Conservation (phyloP, 2,888 invertebrate genomes). For the Drosophila borealis region DNA sequence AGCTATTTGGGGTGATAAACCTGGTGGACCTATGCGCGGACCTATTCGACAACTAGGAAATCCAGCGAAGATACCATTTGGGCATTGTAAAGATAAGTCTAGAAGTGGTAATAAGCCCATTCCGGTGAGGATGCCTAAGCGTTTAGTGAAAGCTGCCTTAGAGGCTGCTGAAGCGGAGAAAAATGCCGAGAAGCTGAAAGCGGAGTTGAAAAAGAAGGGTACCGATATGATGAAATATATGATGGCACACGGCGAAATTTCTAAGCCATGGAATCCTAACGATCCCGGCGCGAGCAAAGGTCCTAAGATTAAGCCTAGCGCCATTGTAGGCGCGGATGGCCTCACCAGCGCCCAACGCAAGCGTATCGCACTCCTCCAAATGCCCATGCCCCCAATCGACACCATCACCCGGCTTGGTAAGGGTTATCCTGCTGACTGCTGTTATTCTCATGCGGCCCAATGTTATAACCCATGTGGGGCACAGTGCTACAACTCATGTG, state of each 20-base stretch:
- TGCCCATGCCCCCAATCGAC: conserved; percentile 60
- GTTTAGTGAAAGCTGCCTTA: conserved; percentile 1
- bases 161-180: conserved; percentile 23
- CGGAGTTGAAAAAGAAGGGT: neutral
- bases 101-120: neutral
- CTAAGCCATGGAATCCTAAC: too few relatives aligned
- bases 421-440: conserved; percentile 11
- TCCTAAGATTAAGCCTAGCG: too few relatives aligned
- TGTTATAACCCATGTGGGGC: conserved; percentile 10
- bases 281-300: too few relatives aligned
- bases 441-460: conserved; percentile 33
- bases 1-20: conserved; percentile 3
- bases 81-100: too few relatives aligned
- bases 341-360: conserved; percentile 36
- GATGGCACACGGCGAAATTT: neutral
- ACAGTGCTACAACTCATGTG: neutral
- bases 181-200: neutral
- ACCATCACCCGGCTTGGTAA: conserved; percentile 61
- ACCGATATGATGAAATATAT: conserved; percentile 2
- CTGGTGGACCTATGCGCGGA: conserved; percentile 14
- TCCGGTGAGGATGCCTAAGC: conserved; percentile 7
- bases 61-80: too few relatives aligned
- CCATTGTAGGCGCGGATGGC: conserved; percentile 42
- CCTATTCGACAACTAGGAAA: too few relatives aligned
- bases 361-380: conserved; percentile 38